Percentiles rank a stretch among this genome's conserved stretches.
Conservation (phyloP, 2,797 vertebrate genomes). For the Coregonus suidteri region DNA sequence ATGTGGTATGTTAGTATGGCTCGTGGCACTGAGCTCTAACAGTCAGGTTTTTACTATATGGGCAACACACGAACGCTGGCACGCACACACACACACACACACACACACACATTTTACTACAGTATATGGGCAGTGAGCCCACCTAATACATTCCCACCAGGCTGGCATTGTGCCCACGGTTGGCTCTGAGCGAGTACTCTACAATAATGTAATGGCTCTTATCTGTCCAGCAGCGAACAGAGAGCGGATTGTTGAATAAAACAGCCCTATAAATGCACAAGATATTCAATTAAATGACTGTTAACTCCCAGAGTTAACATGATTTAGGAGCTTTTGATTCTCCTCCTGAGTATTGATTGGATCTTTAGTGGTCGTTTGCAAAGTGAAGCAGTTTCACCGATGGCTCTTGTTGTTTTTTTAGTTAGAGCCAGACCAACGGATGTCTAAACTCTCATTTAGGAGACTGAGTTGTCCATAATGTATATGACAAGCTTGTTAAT, state of each 20-base stretch:
- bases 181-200: constrained; percentile 63
- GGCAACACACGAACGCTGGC: background rate
- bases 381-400: constrained; percentile 36
- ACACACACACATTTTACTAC: constrained; percentile 35
- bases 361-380: constrained; percentile 26
- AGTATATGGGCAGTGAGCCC: constrained; percentile 63
- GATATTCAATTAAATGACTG: constrained; percentile 69
- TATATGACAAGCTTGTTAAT: background rate
- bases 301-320: constrained; percentile 62
- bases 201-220: constrained; percentile 76
- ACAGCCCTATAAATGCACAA: constrained; percentile 69
- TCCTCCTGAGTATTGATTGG: constrained; percentile 45
- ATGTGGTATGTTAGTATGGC: constrained; percentile 31
- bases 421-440: background rate
- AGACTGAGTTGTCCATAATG: background rate
- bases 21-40: background rate
- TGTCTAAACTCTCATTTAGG: background rate
- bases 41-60: too few species aligned
- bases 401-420: background rate
- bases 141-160: constrained; percentile 71
- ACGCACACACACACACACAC: background rate
- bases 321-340: constrained; percentile 68
- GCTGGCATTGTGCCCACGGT: constrained; percentile 64
- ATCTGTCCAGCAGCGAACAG: constrained; percentile 67
- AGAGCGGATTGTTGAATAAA: constrained; percentile 61